Base-by-base conservation (phyloP, 23 tunicate genomes). In the Trididemnum clinides region DNA sequence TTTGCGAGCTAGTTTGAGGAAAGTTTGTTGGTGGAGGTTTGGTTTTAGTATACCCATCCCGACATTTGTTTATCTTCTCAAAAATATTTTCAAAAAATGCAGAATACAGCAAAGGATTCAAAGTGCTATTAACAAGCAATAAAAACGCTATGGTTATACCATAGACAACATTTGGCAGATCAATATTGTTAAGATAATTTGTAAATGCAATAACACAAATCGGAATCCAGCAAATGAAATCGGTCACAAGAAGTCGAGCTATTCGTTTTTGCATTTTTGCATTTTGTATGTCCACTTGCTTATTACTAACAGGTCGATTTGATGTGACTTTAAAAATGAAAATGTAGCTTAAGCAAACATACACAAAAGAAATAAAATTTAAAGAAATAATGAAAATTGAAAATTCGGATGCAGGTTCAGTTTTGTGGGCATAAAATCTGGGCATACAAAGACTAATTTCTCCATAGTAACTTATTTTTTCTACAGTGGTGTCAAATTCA, bases 221-320 rank as follows among this genome's bases (percentile, higher is more conserved):
- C 12, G 86, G 86, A 82, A 82, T 51, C 86, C 86, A 82, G 34
- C 86, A 82, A 12, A 82, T 2, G 34, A 82, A 82, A 38, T 82
- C 86, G 22, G 86, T 82, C 6, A 82, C 37, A 4, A 82, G 12
- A 2, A 82, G 12, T 64, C 34, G 23, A 2, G 64, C 33, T 10
- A 82, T 82, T 6, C 86, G 64, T 64, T 26, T 34, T 38, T 82
- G 86, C 77, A 82, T 64, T 69, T 70, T 35, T 4, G 25, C 10
- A 32, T 66, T 64, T 82, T 82, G 65, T 3, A 12, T 82, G 2
- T 31, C 80, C 5, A 33, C 64, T 57, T 58, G 75, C 7, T 25
- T 33, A 5, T 18, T 74, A 2, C 32, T 39, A 36, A 38, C 57
- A 36, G 57, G 57, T 6, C 80, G 22, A 2, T 74, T 74, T 44